Evolutionary conservation across 2,797 vertebrate genomes (phyloP), one percentile per base, ranked within the genome.

Genomic region (Premnoplex brunnescens): DNA sequence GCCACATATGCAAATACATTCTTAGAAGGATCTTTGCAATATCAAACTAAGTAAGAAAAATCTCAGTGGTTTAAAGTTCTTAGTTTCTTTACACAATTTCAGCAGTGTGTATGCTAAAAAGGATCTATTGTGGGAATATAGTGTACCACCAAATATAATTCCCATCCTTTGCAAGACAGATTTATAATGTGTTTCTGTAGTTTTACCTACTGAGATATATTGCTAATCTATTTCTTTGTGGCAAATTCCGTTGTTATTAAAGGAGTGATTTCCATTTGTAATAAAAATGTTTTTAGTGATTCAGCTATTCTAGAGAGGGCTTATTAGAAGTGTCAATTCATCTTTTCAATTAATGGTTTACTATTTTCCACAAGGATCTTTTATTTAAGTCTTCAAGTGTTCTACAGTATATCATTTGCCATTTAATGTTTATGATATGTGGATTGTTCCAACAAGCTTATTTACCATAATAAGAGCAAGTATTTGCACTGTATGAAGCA

Each of bases 201-300:
- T 92, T 96, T 93, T 95, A 96, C 91, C 95, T 89, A 71, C 74
- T 60, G 36, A 75, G 62, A 91, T 81, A 58, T 60, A 92, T 58
- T 85, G 36, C 39, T 92, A 43, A 73, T 83, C 92, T 94, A 52
- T 91, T 89, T 95, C 94, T 81, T 89, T 74, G 71, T 90, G 46
- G 24, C 41, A 93, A 96, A 85, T 89, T 76, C 48, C 21, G 22
- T 32, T 92, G 72, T 76, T 43, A 71, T 95, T 90, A 95, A 55
- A 92, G 26, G 32, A 62, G 58, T 83, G 44, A 88, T 94, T 95
- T 91, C 89, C 41, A 75, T 86, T 73, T 91, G 41, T 73, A 94
- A 87, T 55, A 83, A 86, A 92, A 95, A 71, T 39, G 15, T 87
- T 93, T 94, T 96, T 39, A 67, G 74, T 87, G 59, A 90, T 89